Base-by-base conservation (phyloP, 2,888 invertebrate genomes). In the Nomada goodeniana region DNA sequence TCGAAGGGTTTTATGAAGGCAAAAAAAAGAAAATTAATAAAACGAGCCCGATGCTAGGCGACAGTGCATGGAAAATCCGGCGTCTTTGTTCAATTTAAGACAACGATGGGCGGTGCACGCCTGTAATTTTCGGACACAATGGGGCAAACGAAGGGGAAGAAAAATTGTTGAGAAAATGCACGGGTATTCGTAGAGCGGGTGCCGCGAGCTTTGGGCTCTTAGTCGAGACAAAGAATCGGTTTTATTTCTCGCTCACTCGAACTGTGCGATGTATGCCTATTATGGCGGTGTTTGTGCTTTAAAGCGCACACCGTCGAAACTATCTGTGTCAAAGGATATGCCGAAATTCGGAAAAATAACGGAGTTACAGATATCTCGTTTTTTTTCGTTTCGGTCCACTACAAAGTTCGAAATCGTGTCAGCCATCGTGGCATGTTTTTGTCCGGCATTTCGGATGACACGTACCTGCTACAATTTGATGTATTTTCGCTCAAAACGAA, bases 131-230 rank as follows among this genome's bases (percentile, higher is more conserved):
- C 29, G 52, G 50, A 11, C 23, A 23, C 20, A 13, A 50, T 29
- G 23, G 47, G 15, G 29, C 29, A 47, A 15, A 59, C 47, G 36
- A n/a, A 23, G 42, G 20, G 44, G 15, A n/a, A 20, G 70, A 55
- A 61, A 47, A 75, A 61, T 63, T n/a, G 61, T 61, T 36, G 77
- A 42, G 53, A 78, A 47, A 76, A 44, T 36, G 36, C 60, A 4
- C 11, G 20, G 7, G 15, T 44, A 53, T 53, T 61, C 61, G 23
- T 15, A 1, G 23, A 15, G 7, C 26, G 20, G 15, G 7, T 0
- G 20, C 60, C 29, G 13, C 10, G n/a, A 23, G 20, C 36, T 20
- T 36, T n/a, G 20, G 67, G 36, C 55, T 47, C 47, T 10, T 20
- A 9, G 13, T 13, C 10, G 15, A 23, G 59, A 70, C 70, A 70